These are phyloP conservation scores for Chesias legatella DNA, from an alignment of 2,888 invertebrate genomes.

Conservation along the genomic window DNA sequence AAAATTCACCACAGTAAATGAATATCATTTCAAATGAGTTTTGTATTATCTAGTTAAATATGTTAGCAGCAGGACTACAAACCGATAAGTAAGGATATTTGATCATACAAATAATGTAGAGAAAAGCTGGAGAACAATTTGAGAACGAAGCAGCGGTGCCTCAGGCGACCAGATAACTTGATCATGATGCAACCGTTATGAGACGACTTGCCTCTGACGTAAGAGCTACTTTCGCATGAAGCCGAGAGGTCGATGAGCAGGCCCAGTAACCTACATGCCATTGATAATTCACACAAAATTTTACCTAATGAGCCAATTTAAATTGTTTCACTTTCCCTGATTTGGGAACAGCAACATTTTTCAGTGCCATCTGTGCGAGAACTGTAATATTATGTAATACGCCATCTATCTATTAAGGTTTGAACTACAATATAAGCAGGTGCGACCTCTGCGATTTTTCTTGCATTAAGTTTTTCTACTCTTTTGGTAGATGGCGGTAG, in stretches of 20 bases:
- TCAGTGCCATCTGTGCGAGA: slow-evolving; percentile 39
- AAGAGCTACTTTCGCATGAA: slow-evolving; percentile 71
- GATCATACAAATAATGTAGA: neutral
- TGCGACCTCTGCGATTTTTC: neutral
- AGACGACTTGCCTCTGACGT: slow-evolving; percentile 65
- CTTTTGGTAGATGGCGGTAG: slow-evolving; percentile 15
- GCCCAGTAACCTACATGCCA: slow-evolving; percentile 66
- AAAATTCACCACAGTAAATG: too few relatives aligned
- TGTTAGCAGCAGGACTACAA: too few relatives aligned
- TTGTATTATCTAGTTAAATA: too few relatives aligned
- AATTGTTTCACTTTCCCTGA: slow-evolving; percentile 30
- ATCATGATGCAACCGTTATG: slow-evolving; percentile 63
- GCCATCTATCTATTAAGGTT: slow-evolving; percentile 31
- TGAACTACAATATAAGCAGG: slow-evolving; percentile 6
- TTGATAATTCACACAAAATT: slow-evolving; percentile 39
- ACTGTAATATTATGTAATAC: slow-evolving; percentile 9
- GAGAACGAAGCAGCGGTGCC: too few relatives aligned
- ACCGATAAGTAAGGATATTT: neutral
- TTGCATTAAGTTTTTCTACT: neutral
- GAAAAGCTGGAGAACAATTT: neutral
- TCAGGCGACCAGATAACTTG: slow-evolving; percentile 37
- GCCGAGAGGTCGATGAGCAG: slow-evolving; percentile 51
- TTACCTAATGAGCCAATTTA: slow-evolving; percentile 31
- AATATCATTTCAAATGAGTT: too few relatives aligned
- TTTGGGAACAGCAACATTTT: slow-evolving; percentile 5